Conservation (phyloP, 2,113 vertebrate genomes). For the Centropus bengalensis region DNA sequence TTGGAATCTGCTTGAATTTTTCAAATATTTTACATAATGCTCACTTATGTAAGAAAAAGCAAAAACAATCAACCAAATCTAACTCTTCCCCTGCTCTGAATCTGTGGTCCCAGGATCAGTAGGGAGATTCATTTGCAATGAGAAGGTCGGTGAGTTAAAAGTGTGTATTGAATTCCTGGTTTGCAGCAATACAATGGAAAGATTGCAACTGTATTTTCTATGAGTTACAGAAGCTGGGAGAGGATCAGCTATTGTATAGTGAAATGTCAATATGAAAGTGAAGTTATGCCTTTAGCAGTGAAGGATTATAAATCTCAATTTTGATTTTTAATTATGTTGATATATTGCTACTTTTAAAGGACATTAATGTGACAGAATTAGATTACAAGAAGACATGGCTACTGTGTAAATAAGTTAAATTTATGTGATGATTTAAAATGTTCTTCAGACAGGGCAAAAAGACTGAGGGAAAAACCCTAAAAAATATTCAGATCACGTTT, state of each 20-base stretch:
- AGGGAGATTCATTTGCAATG: not conserved
- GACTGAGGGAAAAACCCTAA: not conserved
- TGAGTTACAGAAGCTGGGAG: not conserved
- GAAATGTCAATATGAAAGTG: not conserved
- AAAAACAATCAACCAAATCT: not conserved
- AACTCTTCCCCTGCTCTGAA: not conserved
- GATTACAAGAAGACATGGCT: slow-evolving; percentile 24
- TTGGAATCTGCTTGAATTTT: not conserved
- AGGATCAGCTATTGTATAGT: not conserved
- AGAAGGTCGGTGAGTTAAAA: not conserved
- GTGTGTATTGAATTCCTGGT: not conserved
- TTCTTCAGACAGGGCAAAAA: not conserved
- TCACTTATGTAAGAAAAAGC: not conserved
- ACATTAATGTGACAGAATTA: not conserved
- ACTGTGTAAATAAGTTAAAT: slow-evolving; percentile 55
- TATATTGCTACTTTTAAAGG: slow-evolving; percentile 18
- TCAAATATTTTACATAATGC: not conserved
- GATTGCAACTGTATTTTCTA: not conserved
- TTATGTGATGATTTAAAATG: slow-evolving; percentile 50
- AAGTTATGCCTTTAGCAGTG: not conserved
- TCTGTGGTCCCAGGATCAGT: not conserved
- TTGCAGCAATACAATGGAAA: not conserved
- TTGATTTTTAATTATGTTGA: slow-evolving; percentile 57
- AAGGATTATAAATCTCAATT: slow-evolving; percentile 12
- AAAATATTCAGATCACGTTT: not conserved